Percentiles rank a stretch among this genome's conserved stretches.
These are phyloP conservation scores for human (Homo sapiens) DNA, from an alignment of 2,113 vertebrate genomes.

Conservation along the genomic window DNA sequence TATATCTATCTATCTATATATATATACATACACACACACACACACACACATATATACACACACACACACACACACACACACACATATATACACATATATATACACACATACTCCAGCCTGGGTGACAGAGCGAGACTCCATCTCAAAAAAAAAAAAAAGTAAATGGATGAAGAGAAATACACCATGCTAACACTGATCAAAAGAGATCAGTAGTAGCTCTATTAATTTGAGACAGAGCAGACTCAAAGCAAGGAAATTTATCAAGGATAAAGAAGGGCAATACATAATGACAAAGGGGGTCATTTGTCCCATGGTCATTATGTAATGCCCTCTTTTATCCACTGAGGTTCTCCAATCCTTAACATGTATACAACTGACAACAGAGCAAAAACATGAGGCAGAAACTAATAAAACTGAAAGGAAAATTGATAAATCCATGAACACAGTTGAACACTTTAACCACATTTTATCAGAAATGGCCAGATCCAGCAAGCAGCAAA, in stretches of 20 bases:
- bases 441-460: not conserved
- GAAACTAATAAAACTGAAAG: not conserved
- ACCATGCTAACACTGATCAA: not conserved
- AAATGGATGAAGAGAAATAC: not conserved
- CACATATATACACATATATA: too few relatives aligned
- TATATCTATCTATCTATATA: too few relatives aligned
- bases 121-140: too few relatives aligned
- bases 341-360: not conserved
- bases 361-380: not conserved
- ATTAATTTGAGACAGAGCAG: not conserved
- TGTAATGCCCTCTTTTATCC: too few relatives aligned
- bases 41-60: rapidly evolving
- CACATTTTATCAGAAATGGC: not conserved
- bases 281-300: not conserved
- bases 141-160: not conserved
- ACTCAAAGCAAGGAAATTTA: not conserved
- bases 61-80: too few relatives aligned
- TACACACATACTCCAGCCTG: too few relatives aligned
- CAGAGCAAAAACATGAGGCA: not conserved
- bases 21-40: too few relatives aligned
- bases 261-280: not conserved
- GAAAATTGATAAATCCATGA: not conserved
- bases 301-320: too few relatives aligned
- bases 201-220: not conserved
- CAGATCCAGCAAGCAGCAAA: not conserved